Conservation (phyloP, 2,888 invertebrate genomes). For the Stenurella melanura region DNA sequence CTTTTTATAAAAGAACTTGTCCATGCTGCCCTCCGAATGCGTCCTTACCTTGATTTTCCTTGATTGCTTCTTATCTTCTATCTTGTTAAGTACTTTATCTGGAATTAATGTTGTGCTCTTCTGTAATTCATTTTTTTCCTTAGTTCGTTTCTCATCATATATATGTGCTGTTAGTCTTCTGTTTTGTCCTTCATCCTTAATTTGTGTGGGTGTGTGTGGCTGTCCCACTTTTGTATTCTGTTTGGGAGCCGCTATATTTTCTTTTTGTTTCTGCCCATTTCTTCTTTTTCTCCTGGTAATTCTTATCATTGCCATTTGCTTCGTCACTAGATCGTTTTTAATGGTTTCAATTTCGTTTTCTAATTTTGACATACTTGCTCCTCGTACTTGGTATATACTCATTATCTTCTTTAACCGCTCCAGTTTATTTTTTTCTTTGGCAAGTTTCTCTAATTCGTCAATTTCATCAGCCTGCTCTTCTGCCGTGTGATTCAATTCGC, state of each 20-base stretch:
- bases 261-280: not conserved
- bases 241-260: not conserved
- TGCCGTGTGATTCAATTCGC: not conserved
- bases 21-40: no score
- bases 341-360: not conserved
- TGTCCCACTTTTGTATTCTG: no score
- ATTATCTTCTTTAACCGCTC: constrained; percentile 17
- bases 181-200: no score
- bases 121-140: no score
- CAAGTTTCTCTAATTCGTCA: not conserved
- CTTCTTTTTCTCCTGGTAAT: constrained; percentile 4
- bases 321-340: not conserved
- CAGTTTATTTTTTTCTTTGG: not conserved
- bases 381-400: not conserved
- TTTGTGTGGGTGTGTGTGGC: no score
- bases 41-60: no score
- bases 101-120: no score
- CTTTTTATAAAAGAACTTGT: no score
- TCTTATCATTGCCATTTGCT: not conserved
- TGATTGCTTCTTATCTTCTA: no score
- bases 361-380: not conserved
- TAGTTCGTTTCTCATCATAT: no score
- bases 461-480: not conserved
- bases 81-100: no score
- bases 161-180: no score